Evolutionary conservation across 1,140 invertebrate genomes (phyloP), one percentile per base, ranked within the genome.

Genomic region (Solenopsis invicta): DNA sequence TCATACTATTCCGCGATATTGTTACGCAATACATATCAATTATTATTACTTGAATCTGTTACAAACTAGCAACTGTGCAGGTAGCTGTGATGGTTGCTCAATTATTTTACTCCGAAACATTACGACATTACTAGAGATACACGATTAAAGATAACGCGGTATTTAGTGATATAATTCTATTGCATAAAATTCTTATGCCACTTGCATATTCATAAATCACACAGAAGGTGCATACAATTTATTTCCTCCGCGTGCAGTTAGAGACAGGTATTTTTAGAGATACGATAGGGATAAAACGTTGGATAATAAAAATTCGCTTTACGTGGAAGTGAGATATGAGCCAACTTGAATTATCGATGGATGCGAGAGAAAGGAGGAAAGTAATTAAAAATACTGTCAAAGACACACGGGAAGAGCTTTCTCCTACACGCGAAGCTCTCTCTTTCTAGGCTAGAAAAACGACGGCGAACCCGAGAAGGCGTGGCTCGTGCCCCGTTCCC

Each of bases 311-410:
- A 54, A 82, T 72, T 76, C 56, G 72, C 59, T 24, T 29, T 12
- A 66, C 41, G 10, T 41, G 41, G 50, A 34, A 48, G 59, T 45
- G 50, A 37, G 52, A 67, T 34, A 21, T 8, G 16, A 50, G 24
- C 29, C 84, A 52, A 48, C 48, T 87, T 87, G 61, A 84, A 87
- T 89, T 77, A 75, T 78, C 89, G 88, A 88, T 86, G 80, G 80
- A 62, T 72, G 24, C 16, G 4, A 48, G 41, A 41, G 41, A 45
- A 37, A 48, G 50, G 61, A 64, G 72, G 34, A 21, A 71, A 48
- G 61, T 78, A 89, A 90, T 90, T 90, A 87, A 89, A 87, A 87
- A 89, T 72, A 77, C 74, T 61, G 67, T 29, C 72, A 37, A 50
- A 56, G 45, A 69, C 24, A 67, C 50, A 41, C 34, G 34, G 56